Evolutionary conservation across 2,113 vertebrate genomes (phyloP).

Genomic region (Grallaria varia): DNA sequence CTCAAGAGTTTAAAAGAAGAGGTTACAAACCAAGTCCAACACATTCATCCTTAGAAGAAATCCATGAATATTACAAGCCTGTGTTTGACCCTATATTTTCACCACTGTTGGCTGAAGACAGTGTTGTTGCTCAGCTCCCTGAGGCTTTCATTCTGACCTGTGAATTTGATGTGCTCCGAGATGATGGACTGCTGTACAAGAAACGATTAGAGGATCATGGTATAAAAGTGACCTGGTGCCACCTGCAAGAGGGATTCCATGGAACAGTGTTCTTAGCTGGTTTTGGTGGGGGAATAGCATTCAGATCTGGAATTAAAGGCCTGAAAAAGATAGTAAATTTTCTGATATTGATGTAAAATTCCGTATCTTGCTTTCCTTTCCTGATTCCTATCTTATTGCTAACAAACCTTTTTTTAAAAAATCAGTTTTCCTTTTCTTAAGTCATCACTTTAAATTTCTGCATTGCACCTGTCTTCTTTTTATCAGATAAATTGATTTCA

Average conservation of each 20-base stretch:
- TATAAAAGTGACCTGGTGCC: slow-evolving; percentile 75
- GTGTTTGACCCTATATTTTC: background rate
- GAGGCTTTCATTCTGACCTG: slow-evolving; percentile 67
- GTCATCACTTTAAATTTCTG: background rate
- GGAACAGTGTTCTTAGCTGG: slow-evolving; percentile 63
- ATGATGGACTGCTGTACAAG: slow-evolving; percentile 80
- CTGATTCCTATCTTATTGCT: background rate
- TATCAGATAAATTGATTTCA: background rate
- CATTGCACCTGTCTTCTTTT: background rate
- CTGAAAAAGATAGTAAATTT: slow-evolving; percentile 64
- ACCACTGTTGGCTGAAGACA: slow-evolving; percentile 50
- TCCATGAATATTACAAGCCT: background rate
- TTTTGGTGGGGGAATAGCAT: background rate
- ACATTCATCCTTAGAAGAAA: slow-evolving; percentile 29
- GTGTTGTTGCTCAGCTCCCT: slow-evolving; percentile 41
- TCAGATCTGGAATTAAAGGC: slow-evolving; percentile 57
- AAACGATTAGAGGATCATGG: slow-evolving; percentile 77
- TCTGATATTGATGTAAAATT: slow-evolving; percentile 55
- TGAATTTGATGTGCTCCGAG: slow-evolving; percentile 79
- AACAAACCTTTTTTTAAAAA: background rate
- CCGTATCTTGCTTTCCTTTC: background rate
- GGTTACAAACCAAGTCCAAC: background rate
- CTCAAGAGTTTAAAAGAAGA: slow-evolving; percentile 53
- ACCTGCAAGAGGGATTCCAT: slow-evolving; percentile 80
- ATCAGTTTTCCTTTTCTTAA: background rate